Base-by-base conservation (phyloP, 2,888 invertebrate species). In the Mimas tiliae region DNA sequence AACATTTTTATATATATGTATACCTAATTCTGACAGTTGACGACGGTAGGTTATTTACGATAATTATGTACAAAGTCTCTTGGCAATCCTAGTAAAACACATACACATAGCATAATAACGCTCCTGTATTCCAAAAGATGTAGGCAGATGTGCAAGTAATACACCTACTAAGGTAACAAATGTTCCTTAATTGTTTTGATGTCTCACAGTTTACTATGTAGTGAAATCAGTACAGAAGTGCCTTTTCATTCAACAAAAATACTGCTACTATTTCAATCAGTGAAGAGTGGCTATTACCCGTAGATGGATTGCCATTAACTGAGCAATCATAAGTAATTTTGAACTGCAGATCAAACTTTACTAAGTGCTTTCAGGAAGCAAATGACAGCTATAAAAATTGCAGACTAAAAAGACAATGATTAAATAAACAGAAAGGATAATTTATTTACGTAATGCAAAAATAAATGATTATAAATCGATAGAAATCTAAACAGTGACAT, bases 401-500 rank as follows among this genome's bases (percentile, higher is more conserved):
- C 27, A 27, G 21, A 52, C 27, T 14, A 53, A 53, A 53, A n/a
- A 3, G 8, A 53, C n/a, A 33, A 34, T 8, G 27, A 34, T 53
- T 47, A 47, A 34, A 53, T 42, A 38, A 58, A 58, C 38, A 19
- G 19, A 58, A 38, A 58, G 58, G 58, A 58, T 38, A 55, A 0
- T 45, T 34, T 42, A 42, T 58, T 58, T 42, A 58, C 38, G 38
- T 58, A 58, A 42, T 14, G 4, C 38, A 42, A 16, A 55, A 55
- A 55, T 58, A 42, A 58, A 58, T 19, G 38, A 34, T 55, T 38
- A 55, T 55, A 65, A 65, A 53, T 55, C n/a, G 42, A 62, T 50
- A 50, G 65, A 50, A 21, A 62, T 55, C 63, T 48, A 27, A 14
- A 55, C 53, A 51, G 45, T 63, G 51, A 65, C 50, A 63, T 65